Percentiles rank a stretch among this genome's conserved stretches.
phyloP scores from a whole-genome alignment of 2,888 invertebrate genomes.

The Tetragnatha montana region DNA sequence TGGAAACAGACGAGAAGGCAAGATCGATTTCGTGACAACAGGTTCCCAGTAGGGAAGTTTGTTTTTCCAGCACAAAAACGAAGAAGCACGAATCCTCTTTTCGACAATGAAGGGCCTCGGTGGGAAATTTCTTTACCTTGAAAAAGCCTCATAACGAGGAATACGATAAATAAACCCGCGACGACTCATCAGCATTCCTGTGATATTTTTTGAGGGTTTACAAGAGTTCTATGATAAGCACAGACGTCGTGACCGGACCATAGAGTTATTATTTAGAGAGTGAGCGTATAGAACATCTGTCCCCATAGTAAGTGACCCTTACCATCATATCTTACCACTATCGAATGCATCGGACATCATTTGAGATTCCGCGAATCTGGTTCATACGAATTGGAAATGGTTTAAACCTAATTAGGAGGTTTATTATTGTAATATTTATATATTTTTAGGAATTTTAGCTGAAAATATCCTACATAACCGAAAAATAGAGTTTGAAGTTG shows the following conservation, averaged over 20 bases:
- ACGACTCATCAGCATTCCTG: too few relatives aligned
- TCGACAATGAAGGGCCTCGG: slow-evolving; percentile 35
- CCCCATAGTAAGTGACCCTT: too few relatives aligned
- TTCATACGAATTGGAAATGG: too few relatives aligned
- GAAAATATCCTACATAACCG: too few relatives aligned
- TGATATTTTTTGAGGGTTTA: background rate
- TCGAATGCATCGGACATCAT: too few relatives aligned
- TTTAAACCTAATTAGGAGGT: too few relatives aligned
- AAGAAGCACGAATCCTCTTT: slow-evolving; percentile 36
- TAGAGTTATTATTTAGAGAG: background rate
- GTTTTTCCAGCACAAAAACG: background rate
- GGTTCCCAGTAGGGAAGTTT: background rate
- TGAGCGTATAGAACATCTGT: too few relatives aligned
- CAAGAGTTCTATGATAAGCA: slow-evolving; percentile 27
- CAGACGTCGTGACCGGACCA: background rate
- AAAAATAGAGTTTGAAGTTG: too few relatives aligned
- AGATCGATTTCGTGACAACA: slow-evolving; percentile 62
- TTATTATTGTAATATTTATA: too few relatives aligned
- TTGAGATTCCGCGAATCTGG: too few relatives aligned
- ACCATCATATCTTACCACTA: too few relatives aligned
- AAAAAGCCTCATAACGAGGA: background rate
- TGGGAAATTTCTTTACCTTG: slow-evolving; percentile 1
- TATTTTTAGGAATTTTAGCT: too few relatives aligned
- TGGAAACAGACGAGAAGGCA: slow-evolving; percentile 32
- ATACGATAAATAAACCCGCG: slow-evolving; percentile 43